Conservation (phyloP, 1,140 invertebrate species). For the Scaptomyza hsui region DNA sequence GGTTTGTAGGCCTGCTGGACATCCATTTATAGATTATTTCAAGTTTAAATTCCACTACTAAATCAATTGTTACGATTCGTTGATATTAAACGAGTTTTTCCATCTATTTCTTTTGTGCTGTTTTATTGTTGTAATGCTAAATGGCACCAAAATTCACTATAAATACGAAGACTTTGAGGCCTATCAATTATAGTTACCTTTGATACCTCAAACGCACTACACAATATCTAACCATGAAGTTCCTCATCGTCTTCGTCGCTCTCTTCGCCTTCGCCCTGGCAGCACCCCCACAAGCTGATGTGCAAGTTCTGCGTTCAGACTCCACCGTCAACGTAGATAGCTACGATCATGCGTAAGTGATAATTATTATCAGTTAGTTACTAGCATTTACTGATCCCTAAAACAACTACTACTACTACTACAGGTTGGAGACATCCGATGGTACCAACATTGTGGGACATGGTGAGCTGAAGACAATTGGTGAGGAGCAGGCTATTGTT, state of each 20-base stretch:
- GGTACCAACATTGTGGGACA: constrained; percentile 5
- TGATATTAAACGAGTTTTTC: too few relatives aligned
- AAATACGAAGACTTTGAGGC: constrained; percentile 8
- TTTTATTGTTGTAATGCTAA: not conserved
- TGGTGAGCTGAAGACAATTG: constrained; percentile 45
- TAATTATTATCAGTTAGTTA: not conserved
- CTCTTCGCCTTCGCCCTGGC: constrained; percentile 74
- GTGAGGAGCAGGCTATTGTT: constrained; percentile 73
- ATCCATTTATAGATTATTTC: constrained; percentile 20
- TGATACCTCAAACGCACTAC: constrained; percentile 37
- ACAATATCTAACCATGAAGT: constrained; percentile 58
- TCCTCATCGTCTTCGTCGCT: constrained; percentile 71
- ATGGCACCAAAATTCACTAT: not conserved
- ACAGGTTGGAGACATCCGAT: constrained; percentile 58
- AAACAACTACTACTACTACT: not conserved
- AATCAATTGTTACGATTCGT: constrained; percentile 20
- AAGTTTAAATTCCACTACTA: constrained; percentile 29
- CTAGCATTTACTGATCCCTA: not conserved
- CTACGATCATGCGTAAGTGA: constrained; percentile 84
- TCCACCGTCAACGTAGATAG: constrained; percentile 83
- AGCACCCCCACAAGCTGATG: constrained; percentile 46
- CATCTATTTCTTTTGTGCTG: not conserved
- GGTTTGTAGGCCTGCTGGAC: not conserved
- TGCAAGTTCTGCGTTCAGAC: constrained; percentile 69
- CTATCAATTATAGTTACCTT: constrained; percentile 31